phyloP scores from a whole-genome alignment of 2,888 invertebrate species.

The Acanthoscelides obtectus region DNA sequence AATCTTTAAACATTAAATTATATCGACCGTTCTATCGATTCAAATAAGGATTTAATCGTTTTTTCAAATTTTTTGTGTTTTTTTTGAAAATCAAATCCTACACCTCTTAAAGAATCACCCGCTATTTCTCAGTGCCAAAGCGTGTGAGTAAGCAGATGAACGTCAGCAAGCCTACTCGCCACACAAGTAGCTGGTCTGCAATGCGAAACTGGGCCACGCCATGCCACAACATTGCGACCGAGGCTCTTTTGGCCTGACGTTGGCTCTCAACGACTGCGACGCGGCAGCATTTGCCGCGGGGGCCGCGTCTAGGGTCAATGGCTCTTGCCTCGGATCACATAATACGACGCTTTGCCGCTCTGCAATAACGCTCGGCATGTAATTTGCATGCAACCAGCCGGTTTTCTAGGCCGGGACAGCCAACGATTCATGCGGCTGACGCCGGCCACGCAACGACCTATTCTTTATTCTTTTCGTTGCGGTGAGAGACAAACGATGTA shows the following conservation, averaged over 20 bases:
- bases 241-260: not conserved
- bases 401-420: not conserved
- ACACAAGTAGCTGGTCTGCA: not conserved
- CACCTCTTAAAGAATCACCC: too few species aligned
- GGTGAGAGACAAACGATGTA: not conserved
- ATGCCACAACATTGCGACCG: not conserved
- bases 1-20: too few species aligned
- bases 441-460: not conserved
- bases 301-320: not conserved
- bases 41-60: too few species aligned
- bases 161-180: not conserved
- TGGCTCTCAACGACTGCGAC: not conserved
- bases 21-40: too few species aligned
- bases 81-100: too few species aligned
- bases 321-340: not conserved
- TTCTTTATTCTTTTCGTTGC: not conserved
- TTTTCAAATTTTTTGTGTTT: too few species aligned
- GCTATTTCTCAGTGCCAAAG: too few species aligned
- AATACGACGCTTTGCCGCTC: not conserved
- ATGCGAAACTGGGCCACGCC: not conserved
- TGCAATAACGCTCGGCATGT: not conserved
- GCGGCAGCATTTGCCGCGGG: not conserved
- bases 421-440: not conserved
- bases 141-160: not conserved
- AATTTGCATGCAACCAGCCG: not conserved